Evolutionary conservation across 2,113 vertebrate genomes (phyloP).

Genomic region (Perca fluviatilis): DNA sequence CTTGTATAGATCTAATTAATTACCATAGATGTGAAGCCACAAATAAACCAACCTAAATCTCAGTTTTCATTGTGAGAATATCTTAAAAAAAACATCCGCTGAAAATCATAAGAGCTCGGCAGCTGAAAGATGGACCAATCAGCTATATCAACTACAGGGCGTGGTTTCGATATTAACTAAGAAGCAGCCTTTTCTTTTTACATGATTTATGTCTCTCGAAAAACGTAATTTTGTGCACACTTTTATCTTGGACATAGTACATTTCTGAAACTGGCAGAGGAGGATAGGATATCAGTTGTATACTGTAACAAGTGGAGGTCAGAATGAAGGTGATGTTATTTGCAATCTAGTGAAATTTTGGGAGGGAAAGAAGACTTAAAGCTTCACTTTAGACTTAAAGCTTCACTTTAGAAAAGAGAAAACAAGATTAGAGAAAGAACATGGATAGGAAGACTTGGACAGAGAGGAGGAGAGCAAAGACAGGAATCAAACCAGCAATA

Average conservation of each 20-base stretch:
- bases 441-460: constrained; percentile 30
- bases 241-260: neutral
- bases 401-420: constrained; percentile 35
- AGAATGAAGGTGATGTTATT: constrained; percentile 17
- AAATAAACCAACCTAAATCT: neutral
- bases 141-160: too few species aligned
- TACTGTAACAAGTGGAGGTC: constrained; percentile 28
- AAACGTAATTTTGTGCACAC: neutral
- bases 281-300: neutral
- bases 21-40: neutral
- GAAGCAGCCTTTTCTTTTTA: too few species aligned
- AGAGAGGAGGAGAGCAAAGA: constrained; percentile 17
- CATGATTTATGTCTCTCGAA: neutral
- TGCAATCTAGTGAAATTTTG: constrained; percentile 8
- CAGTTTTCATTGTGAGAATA: neutral
- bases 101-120: neutral
- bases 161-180: too few species aligned
- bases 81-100: neutral
- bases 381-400: constrained; percentile 17
- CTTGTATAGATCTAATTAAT: neutral
- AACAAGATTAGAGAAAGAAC: constrained; percentile 31
- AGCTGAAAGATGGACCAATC: neutral
- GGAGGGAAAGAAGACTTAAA: constrained; percentile 1
- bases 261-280: neutral
- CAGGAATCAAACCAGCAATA: constrained; percentile 58